Base-by-base conservation (phyloP, 2,113 vertebrate genomes). In the Sebastes schlegelii region DNA sequence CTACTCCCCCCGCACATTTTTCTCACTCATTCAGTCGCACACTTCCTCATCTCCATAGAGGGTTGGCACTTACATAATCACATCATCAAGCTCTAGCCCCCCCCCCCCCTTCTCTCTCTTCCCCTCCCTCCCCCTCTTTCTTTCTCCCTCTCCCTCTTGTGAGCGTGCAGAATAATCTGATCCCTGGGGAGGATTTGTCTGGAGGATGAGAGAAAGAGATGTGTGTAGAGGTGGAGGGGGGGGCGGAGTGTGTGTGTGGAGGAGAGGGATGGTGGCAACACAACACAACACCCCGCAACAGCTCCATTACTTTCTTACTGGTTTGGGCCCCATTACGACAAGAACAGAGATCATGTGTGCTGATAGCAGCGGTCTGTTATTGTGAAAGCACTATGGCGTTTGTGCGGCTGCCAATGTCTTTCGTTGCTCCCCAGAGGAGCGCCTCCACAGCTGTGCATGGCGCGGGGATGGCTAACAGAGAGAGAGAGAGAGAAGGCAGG, bases 1-100 rank as follows among this genome's bases (percentile, higher is more conserved):
- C 79, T 65, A 23, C 72, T 46, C 26, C 74, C 43, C 60, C 83
- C n/a, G 74, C 75, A 83, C 68, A 89, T 78, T 90, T 79, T 78
- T 84, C 80, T 83, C 88, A 84, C 77, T 86, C 87, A 91, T 88
- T 90, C 86, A 90, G 74, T 83, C 9, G 13, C 76, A 82, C 80
- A 85, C 88, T 88, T 92, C 74, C 86, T 80, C 72, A 86, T 94
- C 88, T 90, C 82, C 91, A 93, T 77, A 87, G 88, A 92, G 86
- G 81, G 54, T 67, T 93, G 88, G 80, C 90, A 88, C 90, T 94
- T 95, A 92, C 92, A 93, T 94, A 95, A 95, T 94, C 89, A 89
- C 89, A 93, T 92, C 90, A 91, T 91, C 88, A 90, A 79, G 79
- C 86, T 73, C 49, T 2, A 80, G 45, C 57, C 66, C 77, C 10